These are phyloP conservation scores for Halcyon malimbica DNA, from an alignment of 2,113 vertebrate species.

Conservation along the genomic window DNA sequence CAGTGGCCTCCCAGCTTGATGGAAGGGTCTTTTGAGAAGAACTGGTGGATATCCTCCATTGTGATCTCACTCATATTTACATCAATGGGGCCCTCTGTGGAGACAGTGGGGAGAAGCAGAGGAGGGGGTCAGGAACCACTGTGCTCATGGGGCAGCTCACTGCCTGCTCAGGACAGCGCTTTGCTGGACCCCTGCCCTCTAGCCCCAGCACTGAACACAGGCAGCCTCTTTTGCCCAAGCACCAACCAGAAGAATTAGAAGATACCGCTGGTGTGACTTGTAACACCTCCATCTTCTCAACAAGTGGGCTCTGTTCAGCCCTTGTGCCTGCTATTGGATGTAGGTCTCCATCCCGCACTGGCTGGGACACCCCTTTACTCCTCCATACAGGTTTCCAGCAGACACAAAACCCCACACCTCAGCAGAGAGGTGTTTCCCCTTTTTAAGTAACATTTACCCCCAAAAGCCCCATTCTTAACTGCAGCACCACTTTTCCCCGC, in stretches of 20 bases:
- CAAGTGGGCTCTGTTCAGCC: background rate
- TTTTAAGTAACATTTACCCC: background rate
- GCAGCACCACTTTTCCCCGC: background rate
- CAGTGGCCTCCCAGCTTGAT: conserved; percentile 88
- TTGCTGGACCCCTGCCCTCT: background rate
- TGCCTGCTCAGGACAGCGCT: background rate
- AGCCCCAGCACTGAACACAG: background rate
- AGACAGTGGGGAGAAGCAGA: background rate
- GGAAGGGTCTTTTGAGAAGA: conserved; percentile 79
- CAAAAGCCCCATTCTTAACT: background rate
- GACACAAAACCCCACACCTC: background rate
- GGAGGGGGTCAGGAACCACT: background rate
- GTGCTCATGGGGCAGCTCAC: background rate
- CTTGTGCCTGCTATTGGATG: background rate
- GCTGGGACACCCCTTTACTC: background rate
- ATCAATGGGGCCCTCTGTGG: conserved; percentile 87
- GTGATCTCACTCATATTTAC: conserved; percentile 94
- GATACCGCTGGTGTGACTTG: background rate
- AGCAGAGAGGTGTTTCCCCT: fast-evolving
- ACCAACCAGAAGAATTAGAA: background rate
- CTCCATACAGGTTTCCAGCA: background rate
- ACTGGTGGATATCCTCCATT: conserved; percentile 87
- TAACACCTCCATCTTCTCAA: background rate
- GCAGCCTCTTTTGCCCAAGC: background rate
- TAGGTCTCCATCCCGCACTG: fast-evolving